These are phyloP conservation scores for Eristalinus aeneus DNA, from an alignment of 2,888 invertebrate genomes.

Conservation along the genomic window DNA sequence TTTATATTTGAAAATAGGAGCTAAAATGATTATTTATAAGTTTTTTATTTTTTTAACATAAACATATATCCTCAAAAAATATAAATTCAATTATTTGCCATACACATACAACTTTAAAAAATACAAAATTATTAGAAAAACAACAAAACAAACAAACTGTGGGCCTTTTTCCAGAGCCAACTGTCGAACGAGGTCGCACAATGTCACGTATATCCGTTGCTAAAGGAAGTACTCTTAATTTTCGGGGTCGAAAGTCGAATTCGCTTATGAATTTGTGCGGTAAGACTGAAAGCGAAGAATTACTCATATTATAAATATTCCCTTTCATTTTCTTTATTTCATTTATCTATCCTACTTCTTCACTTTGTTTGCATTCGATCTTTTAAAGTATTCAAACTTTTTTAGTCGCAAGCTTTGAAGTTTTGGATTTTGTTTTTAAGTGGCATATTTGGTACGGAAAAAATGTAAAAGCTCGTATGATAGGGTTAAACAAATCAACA, in stretches of 20 bases:
- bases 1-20: conserved; percentile 29
- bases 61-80: conserved; percentile 18
- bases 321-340: conserved; percentile 64
- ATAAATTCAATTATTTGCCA: conserved; percentile 11
- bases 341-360: conserved; percentile 57
- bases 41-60: conserved; percentile 16
- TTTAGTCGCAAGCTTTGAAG: not conserved
- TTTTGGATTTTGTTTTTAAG: not conserved
- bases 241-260: conserved; percentile 95
- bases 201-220: conserved; percentile 88
- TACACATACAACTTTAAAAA: conserved; percentile 11
- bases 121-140: conserved; percentile 52
- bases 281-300: conserved; percentile 84
- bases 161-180: conserved; percentile 80
- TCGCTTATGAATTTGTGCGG: conserved; percentile 97
- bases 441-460: not conserved
- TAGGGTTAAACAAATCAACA: too few relatives aligned
- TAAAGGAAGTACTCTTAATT: conserved; percentile 90
- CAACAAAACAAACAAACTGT: conserved; percentile 64
- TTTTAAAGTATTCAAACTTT: not conserved
- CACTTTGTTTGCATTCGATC: conserved; percentile 34
- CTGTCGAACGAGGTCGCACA: conserved; percentile 83
- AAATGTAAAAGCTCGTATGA: not conserved
- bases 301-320: conserved; percentile 57
- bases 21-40: conserved; percentile 6